A percentile compares a stretch with the other conserved stretches of the same genome.
phyloP scores from a whole-genome alignment of 2,797 vertebrate genomes.

The Sciurus vulgaris region DNA sequence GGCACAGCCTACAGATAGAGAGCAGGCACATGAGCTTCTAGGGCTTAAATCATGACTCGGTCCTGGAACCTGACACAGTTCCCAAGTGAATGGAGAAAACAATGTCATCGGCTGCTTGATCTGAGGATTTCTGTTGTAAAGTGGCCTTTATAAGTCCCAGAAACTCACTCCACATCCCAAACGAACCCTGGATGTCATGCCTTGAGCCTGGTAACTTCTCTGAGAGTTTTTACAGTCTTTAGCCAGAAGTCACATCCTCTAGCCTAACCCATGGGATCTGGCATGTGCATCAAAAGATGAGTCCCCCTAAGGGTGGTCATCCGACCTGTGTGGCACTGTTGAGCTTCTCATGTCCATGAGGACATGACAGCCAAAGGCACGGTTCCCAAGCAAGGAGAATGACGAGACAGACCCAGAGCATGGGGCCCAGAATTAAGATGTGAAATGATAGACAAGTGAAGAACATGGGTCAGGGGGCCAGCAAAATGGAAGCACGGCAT shows the following conservation, averaged over 20 bases:
- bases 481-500: not conserved
- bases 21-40: not conserved
- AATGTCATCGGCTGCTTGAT: not conserved
- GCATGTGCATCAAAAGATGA: not conserved
- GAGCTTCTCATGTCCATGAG: not conserved
- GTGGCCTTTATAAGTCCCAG: not conserved
- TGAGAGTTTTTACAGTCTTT: not conserved
- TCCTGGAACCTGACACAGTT: rapidly evolving
- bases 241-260: not conserved
- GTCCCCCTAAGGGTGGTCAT: not conserved
- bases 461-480: not conserved
- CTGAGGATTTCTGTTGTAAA: not conserved
- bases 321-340: not conserved
- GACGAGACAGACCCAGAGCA: not conserved
- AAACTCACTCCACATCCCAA: not conserved
- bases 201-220: not conserved
- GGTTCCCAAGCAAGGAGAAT: not conserved
- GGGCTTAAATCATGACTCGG: not conserved
- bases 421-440: not conserved
- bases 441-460: not conserved
- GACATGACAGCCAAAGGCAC: not conserved
- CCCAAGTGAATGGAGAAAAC: not conserved
- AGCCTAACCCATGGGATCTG: not conserved
- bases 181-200: not conserved
- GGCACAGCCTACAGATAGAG: no score